phyloP scores from a whole-genome alignment of 1,140 invertebrate genomes.

The honey bee (Apis mellifera) region Amel_HAv3.1 CM009931.2:17773501-17774000 shows the following conservation, averaged over 20 bases:
- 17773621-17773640: neutral
- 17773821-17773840: neutral
- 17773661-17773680: neutral
- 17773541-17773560: neutral
- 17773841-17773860: neutral
- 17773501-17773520: neutral
- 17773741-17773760: neutral
- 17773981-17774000: conserved; percentile 72
- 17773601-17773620: neutral
- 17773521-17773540: neutral
- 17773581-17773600: neutral
- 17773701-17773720: neutral
- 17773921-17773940: conserved; percentile 50
- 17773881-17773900: neutral
- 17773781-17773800: too few species aligned
- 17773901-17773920: conserved; percentile 20
- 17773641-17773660: neutral
- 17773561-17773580: conserved; percentile 14
- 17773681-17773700: neutral
- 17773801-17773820: neutral
- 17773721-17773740: too few species aligned
- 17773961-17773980: conserved; percentile 53
- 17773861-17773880: neutral
- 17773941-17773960: conserved; percentile 54
- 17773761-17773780: neutral